These are phyloP conservation scores for Meloidogyne hapla DNA, from an alignment of 1,140 invertebrate genomes.

Conservation along the genomic window DNA sequence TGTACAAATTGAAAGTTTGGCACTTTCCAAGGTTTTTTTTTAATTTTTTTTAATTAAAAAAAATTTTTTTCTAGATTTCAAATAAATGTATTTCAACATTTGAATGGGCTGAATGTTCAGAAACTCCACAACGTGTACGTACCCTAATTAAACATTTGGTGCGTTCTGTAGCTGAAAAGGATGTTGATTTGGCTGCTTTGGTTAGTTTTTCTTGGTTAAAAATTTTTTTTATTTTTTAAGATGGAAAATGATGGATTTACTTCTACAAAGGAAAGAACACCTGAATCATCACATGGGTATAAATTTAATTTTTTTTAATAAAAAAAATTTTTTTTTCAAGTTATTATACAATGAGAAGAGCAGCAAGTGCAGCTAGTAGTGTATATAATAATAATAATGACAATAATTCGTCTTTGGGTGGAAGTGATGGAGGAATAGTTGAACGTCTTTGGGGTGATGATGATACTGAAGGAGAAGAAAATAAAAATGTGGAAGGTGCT, in stretches of 20 bases:
- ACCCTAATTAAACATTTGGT: conserved; percentile 27
- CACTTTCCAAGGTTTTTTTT: conserved; percentile 18
- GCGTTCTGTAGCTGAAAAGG: conserved; percentile 10
- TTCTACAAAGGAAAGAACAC: conserved; percentile 19
- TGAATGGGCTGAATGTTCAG: conserved; percentile 26
- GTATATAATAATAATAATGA: conserved; percentile 19
- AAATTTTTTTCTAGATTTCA: conserved; percentile 12
- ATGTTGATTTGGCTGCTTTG: conserved; percentile 25
- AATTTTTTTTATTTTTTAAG: conserved; percentile 14
- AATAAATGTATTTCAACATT: conserved; percentile 21
- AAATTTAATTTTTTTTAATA: neutral
- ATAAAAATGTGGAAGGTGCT: neutral
- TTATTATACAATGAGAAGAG: conserved; percentile 23
- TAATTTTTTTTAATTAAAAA: neutral
- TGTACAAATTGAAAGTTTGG: conserved; percentile 11
- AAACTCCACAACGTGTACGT: conserved; percentile 26
- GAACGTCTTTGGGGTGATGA: conserved; percentile 26
- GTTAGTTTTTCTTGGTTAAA: conserved; percentile 21
- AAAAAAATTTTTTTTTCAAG: conserved; percentile 6
- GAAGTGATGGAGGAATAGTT: conserved; percentile 21
- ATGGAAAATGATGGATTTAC: conserved; percentile 22
- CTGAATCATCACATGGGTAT: conserved; percentile 18
- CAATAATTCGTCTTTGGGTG: neutral
- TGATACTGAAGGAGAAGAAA: neutral
- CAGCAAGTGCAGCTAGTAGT: conserved; percentile 25